Evolutionary conservation across 1,140 invertebrate genomes (phyloP).

Genomic region (Onthophagus taurus): DNA sequence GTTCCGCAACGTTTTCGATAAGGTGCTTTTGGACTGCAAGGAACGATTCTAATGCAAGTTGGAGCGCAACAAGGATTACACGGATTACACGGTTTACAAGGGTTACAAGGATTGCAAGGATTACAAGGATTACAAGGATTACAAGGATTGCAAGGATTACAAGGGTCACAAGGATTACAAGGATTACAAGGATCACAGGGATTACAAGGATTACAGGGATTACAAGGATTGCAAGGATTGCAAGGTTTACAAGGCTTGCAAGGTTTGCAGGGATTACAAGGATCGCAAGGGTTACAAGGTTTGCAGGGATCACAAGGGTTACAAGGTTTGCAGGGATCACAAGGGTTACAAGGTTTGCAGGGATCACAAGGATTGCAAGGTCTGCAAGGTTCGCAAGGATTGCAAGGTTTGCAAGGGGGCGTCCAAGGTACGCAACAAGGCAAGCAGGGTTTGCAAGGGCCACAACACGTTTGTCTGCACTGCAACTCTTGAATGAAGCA

Average conservation of each 20-base stretch:
- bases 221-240: not conserved
- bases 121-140: too few species aligned
- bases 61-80: slow-evolving; percentile 15
- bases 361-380: slow-evolving; percentile 2
- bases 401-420: not conserved
- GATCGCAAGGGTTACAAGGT: slow-evolving; percentile 3
- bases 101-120: slow-evolving; percentile 8
- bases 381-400: not conserved
- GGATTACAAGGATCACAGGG: not conserved
- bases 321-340: slow-evolving; percentile 10
- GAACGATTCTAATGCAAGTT: too few species aligned
- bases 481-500: slow-evolving; percentile 13
- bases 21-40: too few species aligned
- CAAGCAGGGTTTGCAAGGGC: slow-evolving; percentile 2
- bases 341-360: slow-evolving; percentile 9
- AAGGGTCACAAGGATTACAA: not conserved
- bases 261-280: slow-evolving; percentile 13
- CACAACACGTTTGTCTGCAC: slow-evolving; percentile 5
- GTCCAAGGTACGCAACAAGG: slow-evolving; percentile 2
- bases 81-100: slow-evolving; percentile 14
- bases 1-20: slow-evolving; percentile 10
- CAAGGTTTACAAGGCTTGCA: not conserved
- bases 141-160: not conserved
- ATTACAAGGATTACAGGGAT: not conserved
- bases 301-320: slow-evolving; percentile 2